Conservation (phyloP, 1,140 invertebrate genomes). For the Apis mellifera region Amel_HAv3.1 CM009943.2:7059001-7059500, state of each 20-base stretch:
- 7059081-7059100: not conserved
- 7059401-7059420: too few species aligned
- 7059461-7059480: too few species aligned
- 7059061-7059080: not conserved
- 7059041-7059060: not conserved
- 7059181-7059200: too few species aligned
- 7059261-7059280: conserved; percentile 11
- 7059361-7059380: conserved; percentile 25
- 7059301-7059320: conserved; percentile 30
- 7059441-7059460: too few species aligned
- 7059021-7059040: not conserved
- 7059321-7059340: conserved; percentile 39
- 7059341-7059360: conserved; percentile 53
- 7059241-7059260: not conserved
- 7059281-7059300: not conserved
- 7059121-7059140: too few species aligned
- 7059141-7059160: too few species aligned
- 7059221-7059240: not conserved
- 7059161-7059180: not conserved
- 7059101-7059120: too few species aligned
- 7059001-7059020: not conserved
- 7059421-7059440: too few species aligned
- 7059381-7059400: not conserved
- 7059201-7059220: not conserved
- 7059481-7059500: too few species aligned